Conservation (phyloP, 2,888 invertebrate species). For the Oligia latruncula region DNA sequence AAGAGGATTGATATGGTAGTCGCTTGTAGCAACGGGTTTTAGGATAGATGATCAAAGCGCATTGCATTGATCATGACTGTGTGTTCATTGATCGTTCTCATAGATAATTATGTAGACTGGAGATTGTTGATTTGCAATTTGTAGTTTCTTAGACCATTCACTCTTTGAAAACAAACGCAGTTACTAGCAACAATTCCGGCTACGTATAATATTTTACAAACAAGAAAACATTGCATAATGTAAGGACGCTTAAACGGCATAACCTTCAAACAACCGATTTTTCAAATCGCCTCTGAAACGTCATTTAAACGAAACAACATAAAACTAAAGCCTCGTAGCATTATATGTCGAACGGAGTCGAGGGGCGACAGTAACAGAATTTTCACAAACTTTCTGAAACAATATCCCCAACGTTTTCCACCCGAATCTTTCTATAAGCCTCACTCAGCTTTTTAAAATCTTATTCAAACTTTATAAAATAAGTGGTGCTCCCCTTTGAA, state of each 20-base stretch:
- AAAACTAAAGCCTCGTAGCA: constrained; percentile 62
- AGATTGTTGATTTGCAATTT: background rate
- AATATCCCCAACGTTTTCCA: constrained; percentile 75
- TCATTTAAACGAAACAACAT: constrained; percentile 54
- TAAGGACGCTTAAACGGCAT: constrained; percentile 6
- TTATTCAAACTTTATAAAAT: constrained; percentile 90
- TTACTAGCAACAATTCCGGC: background rate
- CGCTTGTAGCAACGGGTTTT: constrained; percentile 22
- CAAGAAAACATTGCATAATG: background rate
- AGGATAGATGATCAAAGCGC: constrained; percentile 5
- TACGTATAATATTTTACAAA: background rate
- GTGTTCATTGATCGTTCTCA: constrained; percentile 1
- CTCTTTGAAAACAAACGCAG: background rate
- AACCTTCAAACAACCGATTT: constrained; percentile 29
- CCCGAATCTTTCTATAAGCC: constrained; percentile 79
- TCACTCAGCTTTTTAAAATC: constrained; percentile 87
- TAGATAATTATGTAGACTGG: background rate
- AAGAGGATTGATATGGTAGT: constrained; percentile 46
- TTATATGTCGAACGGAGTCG: constrained; percentile 56
- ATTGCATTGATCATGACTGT: background rate
- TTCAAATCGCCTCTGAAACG: constrained; percentile 49
- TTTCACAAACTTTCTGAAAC: constrained; percentile 74
- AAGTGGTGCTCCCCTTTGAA: constrained; percentile 84
- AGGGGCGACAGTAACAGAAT: constrained; percentile 63
- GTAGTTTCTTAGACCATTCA: background rate